Evolutionary conservation across 1,140 invertebrate genomes (phyloP).

Genomic region (Brachionus calyciflorus): DNA sequence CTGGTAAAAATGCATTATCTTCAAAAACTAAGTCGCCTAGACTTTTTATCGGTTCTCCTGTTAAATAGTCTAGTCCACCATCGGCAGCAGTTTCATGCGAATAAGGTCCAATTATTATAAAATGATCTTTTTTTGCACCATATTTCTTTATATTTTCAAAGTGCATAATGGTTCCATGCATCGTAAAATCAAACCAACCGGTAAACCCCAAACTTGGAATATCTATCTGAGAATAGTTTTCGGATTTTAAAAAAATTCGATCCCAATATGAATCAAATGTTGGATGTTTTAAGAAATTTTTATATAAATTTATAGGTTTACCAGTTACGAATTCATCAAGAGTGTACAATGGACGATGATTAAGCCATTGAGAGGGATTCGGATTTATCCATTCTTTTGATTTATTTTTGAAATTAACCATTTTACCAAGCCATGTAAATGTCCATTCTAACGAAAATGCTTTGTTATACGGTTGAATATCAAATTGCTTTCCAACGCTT

Average conservation of each 20-base stretch:
- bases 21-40: background rate
- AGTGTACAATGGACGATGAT: conserved; percentile 24
- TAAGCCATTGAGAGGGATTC: background rate
- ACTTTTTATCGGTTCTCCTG: background rate
- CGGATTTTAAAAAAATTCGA: background rate
- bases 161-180: conserved; percentile 14
- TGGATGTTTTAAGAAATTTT: too few species aligned
- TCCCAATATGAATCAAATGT: too few species aligned
- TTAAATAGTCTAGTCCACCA: conserved; percentile 9
- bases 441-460: conserved; percentile 9
- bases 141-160: background rate
- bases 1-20: conserved; percentile 19
- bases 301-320: too few species aligned
- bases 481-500: background rate
- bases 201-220: conserved; percentile 13
- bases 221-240: conserved; percentile 1
- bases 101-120: conserved; percentile 39
- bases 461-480: background rate
- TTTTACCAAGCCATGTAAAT: background rate
- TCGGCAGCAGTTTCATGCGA: background rate
- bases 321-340: too few species aligned
- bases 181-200: background rate
- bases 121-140: background rate
- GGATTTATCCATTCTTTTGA: background rate
- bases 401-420: background rate